phyloP scores from a whole-genome alignment of 2,888 invertebrate genomes.

The Metopia argyrocephala region DNA sequence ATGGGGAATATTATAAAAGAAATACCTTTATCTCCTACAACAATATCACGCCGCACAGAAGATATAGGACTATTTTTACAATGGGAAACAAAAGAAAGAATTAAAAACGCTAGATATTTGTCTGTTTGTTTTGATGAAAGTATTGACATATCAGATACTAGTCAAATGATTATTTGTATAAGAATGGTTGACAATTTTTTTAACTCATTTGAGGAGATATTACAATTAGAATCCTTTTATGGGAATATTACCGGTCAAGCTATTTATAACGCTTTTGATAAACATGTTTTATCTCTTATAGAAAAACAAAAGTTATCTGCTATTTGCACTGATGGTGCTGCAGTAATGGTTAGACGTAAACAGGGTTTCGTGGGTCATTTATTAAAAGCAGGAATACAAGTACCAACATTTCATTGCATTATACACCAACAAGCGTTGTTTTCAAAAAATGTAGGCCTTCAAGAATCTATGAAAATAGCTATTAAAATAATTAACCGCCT shows the following conservation, averaged over 20 bases:
- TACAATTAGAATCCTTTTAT: not conserved
- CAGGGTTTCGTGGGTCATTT: conserved; percentile 6
- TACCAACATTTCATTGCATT: conserved; percentile 27
- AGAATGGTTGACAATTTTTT: not conserved
- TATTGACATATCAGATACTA: conserved; percentile 2
- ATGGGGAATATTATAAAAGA: not conserved
- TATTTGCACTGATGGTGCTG: not conserved
- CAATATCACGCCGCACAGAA: not conserved
- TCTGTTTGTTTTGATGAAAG: conserved; percentile 19
- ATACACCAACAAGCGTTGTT: conserved; percentile 2
- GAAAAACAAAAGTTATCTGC: not conserved
- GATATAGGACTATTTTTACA: conserved; percentile 18
- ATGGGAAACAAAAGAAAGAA: conserved; percentile 1
- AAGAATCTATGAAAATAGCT: conserved; percentile 19
- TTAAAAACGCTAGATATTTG: not conserved
- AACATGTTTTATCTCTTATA: not conserved
- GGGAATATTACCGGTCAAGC: not conserved
- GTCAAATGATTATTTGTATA: conserved; percentile 10
- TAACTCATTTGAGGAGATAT: not conserved
- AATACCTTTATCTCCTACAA: not conserved
- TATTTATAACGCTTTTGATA: not conserved
- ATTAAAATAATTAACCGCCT: conserved; percentile 38
- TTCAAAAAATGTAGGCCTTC: not conserved
- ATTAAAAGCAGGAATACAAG: not conserved
- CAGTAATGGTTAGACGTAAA: conserved; percentile 3